These are phyloP conservation scores for Calcarius lapponicus DNA, from an alignment of 2,797 vertebrate genomes.

Conservation along the genomic window DNA sequence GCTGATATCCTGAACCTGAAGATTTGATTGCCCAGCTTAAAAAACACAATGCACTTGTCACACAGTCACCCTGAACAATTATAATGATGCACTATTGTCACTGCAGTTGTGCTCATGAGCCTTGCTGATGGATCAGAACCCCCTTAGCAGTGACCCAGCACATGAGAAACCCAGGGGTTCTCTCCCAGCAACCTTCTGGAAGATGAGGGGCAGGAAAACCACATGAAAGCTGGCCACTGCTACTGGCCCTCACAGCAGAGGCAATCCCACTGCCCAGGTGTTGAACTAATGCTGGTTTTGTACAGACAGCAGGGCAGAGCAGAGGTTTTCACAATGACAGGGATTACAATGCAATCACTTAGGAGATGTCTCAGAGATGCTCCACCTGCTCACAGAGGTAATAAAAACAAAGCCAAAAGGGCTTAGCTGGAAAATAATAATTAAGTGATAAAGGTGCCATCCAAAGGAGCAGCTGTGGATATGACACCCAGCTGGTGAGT, in stretches of 20 bases:
- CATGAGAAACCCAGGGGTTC: background rate
- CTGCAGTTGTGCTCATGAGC: background rate
- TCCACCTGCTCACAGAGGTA: background rate
- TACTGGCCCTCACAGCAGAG: background rate
- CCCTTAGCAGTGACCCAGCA: background rate
- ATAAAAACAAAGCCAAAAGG: background rate
- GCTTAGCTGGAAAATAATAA: conserved; percentile 15
- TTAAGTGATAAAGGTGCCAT: background rate
- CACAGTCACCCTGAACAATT: background rate
- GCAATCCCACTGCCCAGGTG: background rate
- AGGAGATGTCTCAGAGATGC: background rate
- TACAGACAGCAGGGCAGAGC: background rate
- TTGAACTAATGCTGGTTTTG: background rate
- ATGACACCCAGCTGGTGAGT: background rate
- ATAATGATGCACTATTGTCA: background rate
- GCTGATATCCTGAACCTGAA: background rate
- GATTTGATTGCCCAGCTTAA: conserved; percentile 18
- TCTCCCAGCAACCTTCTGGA: background rate
- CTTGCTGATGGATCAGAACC: background rate
- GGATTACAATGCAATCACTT: background rate
- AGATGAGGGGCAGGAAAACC: background rate
- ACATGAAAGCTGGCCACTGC: background rate
- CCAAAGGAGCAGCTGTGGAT: background rate
- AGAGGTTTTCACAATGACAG: background rate
- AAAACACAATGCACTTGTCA: conserved; percentile 7